A percentile compares a stretch with the other conserved stretches of the same genome.
These are phyloP conservation scores for Sylvietta virens DNA, from an alignment of 2,113 vertebrate species.

Conservation along the genomic window DNA sequence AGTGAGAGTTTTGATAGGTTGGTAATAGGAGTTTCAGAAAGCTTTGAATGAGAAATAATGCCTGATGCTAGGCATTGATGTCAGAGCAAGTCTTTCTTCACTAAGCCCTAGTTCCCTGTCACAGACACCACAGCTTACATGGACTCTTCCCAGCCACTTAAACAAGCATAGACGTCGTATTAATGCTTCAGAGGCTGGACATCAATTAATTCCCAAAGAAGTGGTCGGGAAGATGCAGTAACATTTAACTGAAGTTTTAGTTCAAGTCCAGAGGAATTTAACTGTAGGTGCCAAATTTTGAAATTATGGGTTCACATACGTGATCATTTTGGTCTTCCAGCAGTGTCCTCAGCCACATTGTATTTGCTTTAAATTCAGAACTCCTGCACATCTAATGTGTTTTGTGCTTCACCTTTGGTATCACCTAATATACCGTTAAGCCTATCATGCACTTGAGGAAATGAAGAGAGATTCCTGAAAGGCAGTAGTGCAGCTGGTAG, in stretches of 20 bases:
- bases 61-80: neutral
- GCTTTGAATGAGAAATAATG: neutral
- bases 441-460: neutral
- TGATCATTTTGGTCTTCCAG: neutral
- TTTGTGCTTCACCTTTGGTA: neutral
- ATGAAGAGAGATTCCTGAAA: neutral
- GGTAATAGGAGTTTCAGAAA: neutral
- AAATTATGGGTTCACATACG: neutral
- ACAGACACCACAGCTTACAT: neutral
- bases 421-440: neutral
- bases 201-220: neutral
- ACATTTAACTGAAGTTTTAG: neutral
- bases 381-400: neutral
- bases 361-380: neutral
- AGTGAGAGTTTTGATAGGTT: neutral
- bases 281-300: neutral
- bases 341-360: neutral
- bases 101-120: neutral
- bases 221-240: neutral
- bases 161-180: neutral
- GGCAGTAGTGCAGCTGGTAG: neutral
- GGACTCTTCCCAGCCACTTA: neutral
- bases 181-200: neutral
- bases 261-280: neutral
- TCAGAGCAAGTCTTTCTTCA: neutral